Conservation (phyloP, 2,797 vertebrate genomes). For the Poliocrania exsul region DNA sequence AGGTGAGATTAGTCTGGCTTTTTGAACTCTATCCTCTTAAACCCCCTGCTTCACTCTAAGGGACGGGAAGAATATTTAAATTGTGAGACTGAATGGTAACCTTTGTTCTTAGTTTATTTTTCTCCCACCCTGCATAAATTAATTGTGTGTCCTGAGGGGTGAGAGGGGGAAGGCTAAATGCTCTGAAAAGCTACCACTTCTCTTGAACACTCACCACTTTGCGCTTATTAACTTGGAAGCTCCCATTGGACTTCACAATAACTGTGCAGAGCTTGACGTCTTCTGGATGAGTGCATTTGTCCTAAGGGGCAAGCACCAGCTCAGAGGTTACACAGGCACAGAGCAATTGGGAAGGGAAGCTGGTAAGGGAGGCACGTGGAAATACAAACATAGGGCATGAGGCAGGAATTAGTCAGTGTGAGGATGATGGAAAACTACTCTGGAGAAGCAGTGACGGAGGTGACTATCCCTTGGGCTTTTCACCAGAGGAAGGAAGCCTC, state of each 20-base stretch:
- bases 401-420: neutral
- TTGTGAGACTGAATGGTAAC: neutral
- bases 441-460: neutral
- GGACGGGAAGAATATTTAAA: constrained; percentile 39
- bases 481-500: neutral
- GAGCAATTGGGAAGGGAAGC: constrained; percentile 25
- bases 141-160: neutral
- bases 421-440: neutral
- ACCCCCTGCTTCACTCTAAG: constrained; percentile 35
- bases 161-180: neutral
- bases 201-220: constrained; percentile 89
- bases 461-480: neutral
- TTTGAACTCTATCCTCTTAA: constrained; percentile 20
- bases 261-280: constrained; percentile 96
- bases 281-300: constrained; percentile 97
- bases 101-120: constrained; percentile 59
- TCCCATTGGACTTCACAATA: constrained; percentile 96
- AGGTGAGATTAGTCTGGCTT: constrained; percentile 40
- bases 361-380: neutral
- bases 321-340: constrained; percentile 74
- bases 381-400: neutral
- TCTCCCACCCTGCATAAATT: constrained; percentile 7
- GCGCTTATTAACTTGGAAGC: constrained; percentile 94
- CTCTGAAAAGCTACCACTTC: constrained; percentile 3
- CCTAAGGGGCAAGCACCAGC: constrained; percentile 81